phyloP scores from a whole-genome alignment of 2,888 invertebrate genomes.

The Zygogramma bicolorata region DNA sequence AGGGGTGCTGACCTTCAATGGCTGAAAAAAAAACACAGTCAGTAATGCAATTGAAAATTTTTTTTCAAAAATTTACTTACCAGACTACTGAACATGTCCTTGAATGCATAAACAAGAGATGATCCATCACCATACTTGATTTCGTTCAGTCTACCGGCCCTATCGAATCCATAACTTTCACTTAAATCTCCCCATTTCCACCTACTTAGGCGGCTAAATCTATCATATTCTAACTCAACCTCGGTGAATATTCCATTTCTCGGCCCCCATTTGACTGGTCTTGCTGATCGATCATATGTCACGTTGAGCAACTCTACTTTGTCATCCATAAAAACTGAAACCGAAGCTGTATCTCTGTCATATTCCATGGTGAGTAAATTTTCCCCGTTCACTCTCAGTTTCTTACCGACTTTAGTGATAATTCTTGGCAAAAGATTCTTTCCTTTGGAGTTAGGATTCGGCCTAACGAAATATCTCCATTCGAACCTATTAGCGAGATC shows the following conservation, averaged over 20 bases:
- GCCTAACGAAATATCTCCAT: conserved; percentile 92
- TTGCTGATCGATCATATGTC: conserved; percentile 86
- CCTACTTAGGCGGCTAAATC: conserved; percentile 87
- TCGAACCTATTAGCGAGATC: conserved; percentile 91
- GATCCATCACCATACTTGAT: conserved; percentile 93
- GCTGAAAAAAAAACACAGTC: conserved; percentile 68
- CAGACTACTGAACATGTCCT: conserved; percentile 89
- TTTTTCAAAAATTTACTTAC: conserved; percentile 62
- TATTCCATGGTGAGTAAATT: conserved; percentile 92
- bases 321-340: conserved; percentile 89
- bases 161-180: conserved; percentile 91
- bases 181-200: conserved; percentile 95
- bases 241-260: conserved; percentile 88
- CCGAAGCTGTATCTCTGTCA: conserved; percentile 86
- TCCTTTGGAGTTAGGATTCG: conserved; percentile 75
- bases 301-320: conserved; percentile 87
- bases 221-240: conserved; percentile 92
- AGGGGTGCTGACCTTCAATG: conserved; percentile 94
- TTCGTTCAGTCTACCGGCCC: conserved; percentile 89
- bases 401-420: conserved; percentile 87
- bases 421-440: conserved; percentile 72
- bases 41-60: no score
- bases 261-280: conserved; percentile 88
- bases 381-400: conserved; percentile 90
- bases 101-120: conserved; percentile 91